Conservation (phyloP, 2,113 vertebrate genomes). For the Coracopsis vasa region DNA sequence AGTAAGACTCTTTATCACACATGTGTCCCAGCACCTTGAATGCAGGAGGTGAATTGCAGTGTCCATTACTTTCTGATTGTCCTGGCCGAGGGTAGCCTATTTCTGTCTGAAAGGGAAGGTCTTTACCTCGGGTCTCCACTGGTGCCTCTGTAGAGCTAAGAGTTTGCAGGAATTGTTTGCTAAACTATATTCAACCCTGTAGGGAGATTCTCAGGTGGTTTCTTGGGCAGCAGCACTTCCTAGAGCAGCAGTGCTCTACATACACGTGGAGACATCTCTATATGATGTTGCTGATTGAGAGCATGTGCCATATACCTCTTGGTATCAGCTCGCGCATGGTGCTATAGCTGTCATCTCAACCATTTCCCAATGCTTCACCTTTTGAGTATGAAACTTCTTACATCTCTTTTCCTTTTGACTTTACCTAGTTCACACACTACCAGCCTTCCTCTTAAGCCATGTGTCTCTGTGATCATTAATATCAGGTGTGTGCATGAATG, state of each 20-base stretch:
- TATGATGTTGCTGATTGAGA: neutral
- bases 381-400: neutral
- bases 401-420: neutral
- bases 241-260: neutral
- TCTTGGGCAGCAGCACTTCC: neutral
- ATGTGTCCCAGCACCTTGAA: neutral
- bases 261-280: neutral
- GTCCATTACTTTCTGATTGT: neutral
- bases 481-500: neutral
- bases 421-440: neutral
- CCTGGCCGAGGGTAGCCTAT: neutral
- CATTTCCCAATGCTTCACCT: neutral
- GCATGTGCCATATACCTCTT: neutral
- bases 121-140: neutral
- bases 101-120: neutral
- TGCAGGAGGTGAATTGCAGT: neutral
- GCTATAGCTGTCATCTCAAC: neutral
- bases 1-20: neutral
- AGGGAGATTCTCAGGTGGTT: neutral
- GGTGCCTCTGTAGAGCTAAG: neutral
- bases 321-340: neutral
- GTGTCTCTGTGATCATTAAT: neutral
- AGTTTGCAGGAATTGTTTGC: neutral
- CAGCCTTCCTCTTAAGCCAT: neutral
- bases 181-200: neutral